These are phyloP conservation scores for Cervus canadensis DNA, from an alignment of 2,113 vertebrate genomes.

Conservation along the genomic window DNA sequence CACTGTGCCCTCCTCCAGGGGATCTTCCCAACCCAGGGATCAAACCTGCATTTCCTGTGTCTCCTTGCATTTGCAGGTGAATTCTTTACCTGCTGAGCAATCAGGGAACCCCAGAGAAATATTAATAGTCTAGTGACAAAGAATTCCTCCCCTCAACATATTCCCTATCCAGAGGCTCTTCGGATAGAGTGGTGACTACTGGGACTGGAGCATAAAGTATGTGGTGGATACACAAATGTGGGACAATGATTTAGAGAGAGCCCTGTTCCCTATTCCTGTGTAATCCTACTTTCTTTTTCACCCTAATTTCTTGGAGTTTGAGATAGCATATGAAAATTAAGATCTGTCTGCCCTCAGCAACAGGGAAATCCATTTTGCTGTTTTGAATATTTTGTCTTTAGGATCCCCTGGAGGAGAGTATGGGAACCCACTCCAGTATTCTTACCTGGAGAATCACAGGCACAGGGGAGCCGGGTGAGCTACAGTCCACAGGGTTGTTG, in stretches of 20 bases:
- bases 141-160: neutral
- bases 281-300: neutral
- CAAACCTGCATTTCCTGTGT: neutral
- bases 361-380: neutral
- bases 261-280: neutral
- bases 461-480: neutral
- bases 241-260: neutral
- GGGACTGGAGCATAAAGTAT: neutral
- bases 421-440: neutral
- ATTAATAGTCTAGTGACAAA: neutral
- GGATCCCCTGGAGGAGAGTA: neutral
- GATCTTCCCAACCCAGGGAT: neutral
- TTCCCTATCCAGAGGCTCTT: neutral
- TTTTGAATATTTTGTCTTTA: neutral
- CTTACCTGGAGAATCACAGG: neutral
- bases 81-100: neutral
- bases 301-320: neutral
- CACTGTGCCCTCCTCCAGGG: neutral
- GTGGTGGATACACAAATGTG: neutral
- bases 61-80: neutral
- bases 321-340: neutral
- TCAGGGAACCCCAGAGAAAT: neutral
- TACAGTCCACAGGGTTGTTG: neutral
- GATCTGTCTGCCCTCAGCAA: neutral
- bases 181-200: neutral